Evolutionary conservation across 2,888 invertebrate species (phyloP).

Genomic region (Acanthosepion lycidas): DNA sequence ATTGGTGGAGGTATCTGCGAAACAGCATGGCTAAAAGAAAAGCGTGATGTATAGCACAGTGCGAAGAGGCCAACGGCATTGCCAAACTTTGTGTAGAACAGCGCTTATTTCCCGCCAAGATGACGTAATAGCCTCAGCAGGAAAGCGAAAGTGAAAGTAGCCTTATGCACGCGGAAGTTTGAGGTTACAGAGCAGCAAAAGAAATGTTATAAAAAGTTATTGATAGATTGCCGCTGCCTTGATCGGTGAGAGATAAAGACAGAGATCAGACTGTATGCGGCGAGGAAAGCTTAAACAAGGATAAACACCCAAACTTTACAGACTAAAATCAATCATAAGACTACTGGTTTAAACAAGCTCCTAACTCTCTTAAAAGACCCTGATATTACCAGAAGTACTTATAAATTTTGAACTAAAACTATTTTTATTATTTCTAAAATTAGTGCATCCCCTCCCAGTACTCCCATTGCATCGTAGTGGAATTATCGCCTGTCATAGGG

Average conservation of each 20-base stretch:
- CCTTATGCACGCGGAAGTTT: background rate
- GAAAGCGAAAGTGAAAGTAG: background rate
- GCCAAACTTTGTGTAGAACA: conserved; percentile 2
- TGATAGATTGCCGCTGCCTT: background rate
- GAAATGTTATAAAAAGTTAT: background rate
- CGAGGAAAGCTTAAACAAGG: background rate
- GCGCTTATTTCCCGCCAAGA: background rate
- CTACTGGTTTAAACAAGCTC: background rate
- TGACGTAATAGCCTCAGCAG: background rate
- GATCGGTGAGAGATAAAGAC: background rate
- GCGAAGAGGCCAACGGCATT: background rate
- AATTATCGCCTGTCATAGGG: too few species aligned
- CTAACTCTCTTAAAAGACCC: too few species aligned
- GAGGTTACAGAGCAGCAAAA: background rate
- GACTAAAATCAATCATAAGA: background rate
- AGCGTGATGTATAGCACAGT: too few species aligned
- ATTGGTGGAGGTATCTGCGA: background rate
- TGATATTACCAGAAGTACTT: background rate
- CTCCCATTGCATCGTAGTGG: too few species aligned
- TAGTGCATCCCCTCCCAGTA: too few species aligned
- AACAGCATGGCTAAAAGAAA: background rate
- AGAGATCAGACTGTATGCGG: background rate
- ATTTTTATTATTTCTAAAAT: too few species aligned
- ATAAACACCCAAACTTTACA: background rate
- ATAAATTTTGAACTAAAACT: background rate